These are phyloP conservation scores for Syngnathus typhle DNA, from an alignment of 2,113 vertebrate genomes.

Conservation along the genomic window DNA sequence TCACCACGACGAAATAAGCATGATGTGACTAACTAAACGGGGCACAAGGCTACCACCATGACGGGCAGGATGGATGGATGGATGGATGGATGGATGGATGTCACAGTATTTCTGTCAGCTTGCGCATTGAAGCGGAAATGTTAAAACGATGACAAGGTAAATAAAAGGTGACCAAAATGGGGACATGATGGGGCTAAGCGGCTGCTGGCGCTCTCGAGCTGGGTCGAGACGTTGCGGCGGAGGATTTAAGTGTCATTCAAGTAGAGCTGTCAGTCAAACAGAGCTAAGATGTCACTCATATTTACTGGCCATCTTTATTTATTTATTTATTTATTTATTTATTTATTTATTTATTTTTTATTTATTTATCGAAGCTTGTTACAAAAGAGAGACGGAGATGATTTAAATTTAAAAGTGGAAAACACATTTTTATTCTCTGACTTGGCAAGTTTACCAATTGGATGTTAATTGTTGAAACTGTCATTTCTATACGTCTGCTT, in stretches of 20 bases:
- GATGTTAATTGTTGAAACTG: no score
- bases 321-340: background rate
- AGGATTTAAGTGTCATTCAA: slow-evolving; percentile 1
- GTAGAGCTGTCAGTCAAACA: background rate
- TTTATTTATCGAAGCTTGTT: background rate
- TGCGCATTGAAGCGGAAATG: background rate
- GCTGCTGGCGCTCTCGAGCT: background rate
- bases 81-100: no score
- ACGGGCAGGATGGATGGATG: background rate
- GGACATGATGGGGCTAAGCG: background rate
- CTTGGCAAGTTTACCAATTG: no score
- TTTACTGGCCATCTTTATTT: background rate
- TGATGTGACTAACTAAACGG: background rate
- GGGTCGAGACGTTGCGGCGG: background rate
- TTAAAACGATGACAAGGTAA: background rate
- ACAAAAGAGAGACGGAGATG: background rate
- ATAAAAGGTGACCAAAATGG: background rate
- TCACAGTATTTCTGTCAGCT: background rate
- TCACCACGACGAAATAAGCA: background rate
- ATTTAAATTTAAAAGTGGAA: no score
- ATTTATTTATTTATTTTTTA: background rate
- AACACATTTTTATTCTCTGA: no score
- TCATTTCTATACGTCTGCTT: no score
- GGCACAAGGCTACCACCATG: no score
- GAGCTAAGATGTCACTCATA: background rate